Evolutionary conservation across 2,888 invertebrate species (phyloP).

Genomic region (Quadroppia sp.): DNA sequence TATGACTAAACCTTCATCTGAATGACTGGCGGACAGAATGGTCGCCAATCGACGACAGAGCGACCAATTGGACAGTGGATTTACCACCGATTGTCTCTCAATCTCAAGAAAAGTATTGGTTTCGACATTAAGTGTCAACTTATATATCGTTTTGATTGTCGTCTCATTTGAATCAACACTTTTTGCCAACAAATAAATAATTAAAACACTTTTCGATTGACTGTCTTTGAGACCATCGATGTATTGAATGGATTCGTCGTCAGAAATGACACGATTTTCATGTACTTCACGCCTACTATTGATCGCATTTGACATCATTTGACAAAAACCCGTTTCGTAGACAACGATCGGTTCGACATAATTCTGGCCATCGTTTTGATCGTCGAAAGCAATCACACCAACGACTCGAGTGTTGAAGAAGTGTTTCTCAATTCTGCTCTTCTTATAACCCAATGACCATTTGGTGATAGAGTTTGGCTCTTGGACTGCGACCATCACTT

Average conservation of each 20-base stretch:
- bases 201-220: too few species aligned
- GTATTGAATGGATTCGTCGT: slow-evolving; percentile 13
- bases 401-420: neutral
- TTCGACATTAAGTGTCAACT: neutral
- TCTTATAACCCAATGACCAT: neutral
- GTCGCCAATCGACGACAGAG: neutral
- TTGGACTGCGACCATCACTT: neutral
- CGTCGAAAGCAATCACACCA: slow-evolving; percentile 3
- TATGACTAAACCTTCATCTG: neutral
- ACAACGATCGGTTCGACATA: neutral
- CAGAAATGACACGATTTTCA: neutral
- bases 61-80: slow-evolving; percentile 6
- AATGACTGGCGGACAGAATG: neutral
- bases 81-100: slow-evolving; percentile 22
- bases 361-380: neutral
- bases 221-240: neutral
- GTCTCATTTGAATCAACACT: neutral
- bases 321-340: neutral
- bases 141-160: slow-evolving; percentile 1
- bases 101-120: neutral
- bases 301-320: neutral
- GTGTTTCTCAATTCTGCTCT: neutral
- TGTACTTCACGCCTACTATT: neutral
- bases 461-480: slow-evolving; percentile 15
- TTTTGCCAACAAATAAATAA: slow-evolving; percentile 9